phyloP scores from a whole-genome alignment of 2,113 vertebrate species.

The Vidua chalybeata region DNA sequence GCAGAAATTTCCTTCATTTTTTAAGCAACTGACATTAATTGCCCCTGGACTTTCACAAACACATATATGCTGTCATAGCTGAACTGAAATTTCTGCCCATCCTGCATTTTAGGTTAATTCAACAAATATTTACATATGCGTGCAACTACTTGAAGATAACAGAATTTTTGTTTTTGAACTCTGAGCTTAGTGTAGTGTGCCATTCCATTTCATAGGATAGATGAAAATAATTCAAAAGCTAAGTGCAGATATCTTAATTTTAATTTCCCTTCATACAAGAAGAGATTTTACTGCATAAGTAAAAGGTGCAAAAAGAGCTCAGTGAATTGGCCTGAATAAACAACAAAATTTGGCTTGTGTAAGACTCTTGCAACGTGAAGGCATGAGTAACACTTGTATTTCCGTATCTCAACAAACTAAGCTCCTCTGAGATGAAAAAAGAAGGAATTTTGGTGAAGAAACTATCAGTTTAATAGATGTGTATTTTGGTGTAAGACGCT shows the following conservation, averaged over 20 bases:
- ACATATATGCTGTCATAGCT: background rate
- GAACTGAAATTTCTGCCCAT: background rate
- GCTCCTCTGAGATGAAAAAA: background rate
- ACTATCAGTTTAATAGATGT: background rate
- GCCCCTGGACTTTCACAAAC: background rate
- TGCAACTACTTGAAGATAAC: background rate
- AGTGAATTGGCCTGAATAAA: background rate
- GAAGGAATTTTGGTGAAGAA: background rate
- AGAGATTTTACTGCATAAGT: background rate
- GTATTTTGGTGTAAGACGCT: background rate
- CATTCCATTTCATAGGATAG: background rate
- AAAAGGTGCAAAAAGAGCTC: background rate
- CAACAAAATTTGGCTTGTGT: background rate
- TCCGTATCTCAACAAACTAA: background rate
- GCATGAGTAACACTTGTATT: background rate
- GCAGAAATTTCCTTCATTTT: background rate
- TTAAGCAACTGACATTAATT: background rate
- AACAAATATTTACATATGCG: background rate
- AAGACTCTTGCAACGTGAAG: background rate
- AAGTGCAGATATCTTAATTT: background rate
- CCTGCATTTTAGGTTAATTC: background rate
- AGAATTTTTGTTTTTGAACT: background rate
- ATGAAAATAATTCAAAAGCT: background rate
- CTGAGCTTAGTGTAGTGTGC: background rate
- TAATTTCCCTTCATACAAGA: background rate